Evolutionary conservation across 37 sponge, comb jelly and placozoan species (phyloP).

Genomic region (Ianthella basta): DNA sequence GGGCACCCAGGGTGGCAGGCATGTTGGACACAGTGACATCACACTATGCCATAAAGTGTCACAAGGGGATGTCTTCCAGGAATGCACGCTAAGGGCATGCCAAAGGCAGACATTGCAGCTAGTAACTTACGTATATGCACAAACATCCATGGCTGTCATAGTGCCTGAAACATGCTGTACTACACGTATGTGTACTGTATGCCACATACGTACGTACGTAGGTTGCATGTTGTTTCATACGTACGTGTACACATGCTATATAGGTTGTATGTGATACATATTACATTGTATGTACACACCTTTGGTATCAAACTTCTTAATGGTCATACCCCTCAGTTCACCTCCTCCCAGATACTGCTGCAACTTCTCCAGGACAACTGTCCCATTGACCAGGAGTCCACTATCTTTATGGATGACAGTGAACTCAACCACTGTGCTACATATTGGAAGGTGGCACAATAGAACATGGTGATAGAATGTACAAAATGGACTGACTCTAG

Average conservation of each 20-base stretch:
- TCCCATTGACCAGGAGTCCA: background rate
- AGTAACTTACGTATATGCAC: background rate
- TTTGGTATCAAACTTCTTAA: slow-evolving; percentile 22
- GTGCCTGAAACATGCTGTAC: no score
- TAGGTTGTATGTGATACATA: background rate
- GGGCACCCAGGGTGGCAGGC: no score
- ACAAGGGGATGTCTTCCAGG: no score
- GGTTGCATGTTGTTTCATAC: no score
- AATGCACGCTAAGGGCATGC: no score
- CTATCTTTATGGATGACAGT: background rate
- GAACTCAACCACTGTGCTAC: slow-evolving; percentile 18
- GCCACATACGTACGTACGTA: no score
- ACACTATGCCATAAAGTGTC: no score
- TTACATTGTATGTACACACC: slow-evolving; percentile 6
- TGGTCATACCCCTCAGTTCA: background rate
- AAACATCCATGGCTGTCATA: background rate
- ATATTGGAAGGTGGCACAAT: background rate
- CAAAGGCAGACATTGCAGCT: background rate
- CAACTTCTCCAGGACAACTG: slow-evolving; percentile 14
- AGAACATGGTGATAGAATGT: background rate
- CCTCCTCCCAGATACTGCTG: slow-evolving; percentile 4
- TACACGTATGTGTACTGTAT: no score
- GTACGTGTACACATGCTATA: no score
- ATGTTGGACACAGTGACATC: no score
- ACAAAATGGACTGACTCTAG: background rate